A percentile compares a stretch with the other conserved stretches of the same genome.
These are phyloP conservation scores for Hymenopus coronatus DNA, from an alignment of 2,888 invertebrate species.

Conservation along the genomic window DNA sequence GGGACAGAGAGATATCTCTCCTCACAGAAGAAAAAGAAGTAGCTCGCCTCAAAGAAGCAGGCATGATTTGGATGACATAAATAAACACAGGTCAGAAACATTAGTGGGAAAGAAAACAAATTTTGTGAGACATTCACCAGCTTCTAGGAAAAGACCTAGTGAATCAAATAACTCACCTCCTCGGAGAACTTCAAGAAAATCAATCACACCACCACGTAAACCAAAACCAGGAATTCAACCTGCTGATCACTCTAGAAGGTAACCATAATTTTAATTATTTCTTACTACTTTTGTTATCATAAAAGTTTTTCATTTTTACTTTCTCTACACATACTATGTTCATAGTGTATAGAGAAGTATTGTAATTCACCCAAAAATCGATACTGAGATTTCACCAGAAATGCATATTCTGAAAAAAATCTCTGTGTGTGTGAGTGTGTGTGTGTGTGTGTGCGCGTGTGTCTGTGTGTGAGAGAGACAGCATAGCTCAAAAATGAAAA, in stretches of 20 bases:
- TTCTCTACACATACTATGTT: no score
- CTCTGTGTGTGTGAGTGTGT: no score
- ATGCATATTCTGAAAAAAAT: no score
- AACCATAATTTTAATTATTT: neutral
- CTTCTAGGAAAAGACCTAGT: conserved; percentile 24
- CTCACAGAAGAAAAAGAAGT: neutral
- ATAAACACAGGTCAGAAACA: conserved; percentile 23
- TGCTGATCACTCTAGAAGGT: neutral
- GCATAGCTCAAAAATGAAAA: no score
- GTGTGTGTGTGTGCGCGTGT: no score
- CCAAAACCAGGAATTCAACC: neutral
- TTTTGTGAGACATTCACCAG: neutral
- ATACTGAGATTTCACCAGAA: no score
- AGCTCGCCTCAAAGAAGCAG: neutral
- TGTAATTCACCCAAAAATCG: no score
- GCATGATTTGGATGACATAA: conserved; percentile 30
- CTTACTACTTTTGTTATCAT: no score
- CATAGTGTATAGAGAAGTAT: no score
- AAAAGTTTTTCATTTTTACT: no score
- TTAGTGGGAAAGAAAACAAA: neutral
- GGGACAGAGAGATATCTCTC: neutral
- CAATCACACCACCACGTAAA: neutral
- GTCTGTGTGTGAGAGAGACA: no score
- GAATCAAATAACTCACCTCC: conserved; percentile 42
- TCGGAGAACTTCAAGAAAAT: conserved; percentile 37